phyloP scores from a whole-genome alignment of 2,888 invertebrate species.

The Philonicus albiceps region DNA sequence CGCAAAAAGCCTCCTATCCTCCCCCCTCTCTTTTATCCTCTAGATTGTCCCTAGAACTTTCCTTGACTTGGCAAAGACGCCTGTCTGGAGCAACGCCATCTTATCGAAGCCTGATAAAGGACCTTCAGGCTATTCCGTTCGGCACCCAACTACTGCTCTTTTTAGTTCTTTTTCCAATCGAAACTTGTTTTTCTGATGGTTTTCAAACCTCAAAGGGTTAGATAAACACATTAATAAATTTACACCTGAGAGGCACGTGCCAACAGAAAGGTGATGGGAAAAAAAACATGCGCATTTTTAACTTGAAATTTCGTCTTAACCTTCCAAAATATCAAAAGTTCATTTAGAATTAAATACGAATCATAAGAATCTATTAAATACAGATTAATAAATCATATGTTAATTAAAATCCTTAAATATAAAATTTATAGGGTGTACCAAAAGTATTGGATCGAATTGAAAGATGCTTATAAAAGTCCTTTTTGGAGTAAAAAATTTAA shows the following conservation, averaged over 20 bases:
- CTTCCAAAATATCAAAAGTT: too few relatives aligned
- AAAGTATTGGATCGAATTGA: too few relatives aligned
- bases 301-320: too few relatives aligned
- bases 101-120: background rate
- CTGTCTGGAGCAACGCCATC: background rate
- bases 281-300: background rate
- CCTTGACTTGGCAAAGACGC: background rate
- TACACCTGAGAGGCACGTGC: background rate
- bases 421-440: too few relatives aligned
- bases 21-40: background rate
- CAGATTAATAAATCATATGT: too few relatives aligned
- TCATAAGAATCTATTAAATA: too few relatives aligned
- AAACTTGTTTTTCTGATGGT: background rate
- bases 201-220: background rate
- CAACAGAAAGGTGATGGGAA: background rate
- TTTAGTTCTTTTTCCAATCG: background rate
- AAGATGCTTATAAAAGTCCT: too few relatives aligned
- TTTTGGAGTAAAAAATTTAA: too few relatives aligned
- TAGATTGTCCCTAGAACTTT: background rate
- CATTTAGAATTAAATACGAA: too few relatives aligned
- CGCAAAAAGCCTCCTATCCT: background rate
- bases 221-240: background rate
- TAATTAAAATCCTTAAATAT: too few relatives aligned
- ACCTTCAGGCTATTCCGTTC: background rate
- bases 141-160: background rate